Base-by-base conservation (phyloP, 2,797 vertebrate species). In the Brotogeris chrysoptera region DNA sequence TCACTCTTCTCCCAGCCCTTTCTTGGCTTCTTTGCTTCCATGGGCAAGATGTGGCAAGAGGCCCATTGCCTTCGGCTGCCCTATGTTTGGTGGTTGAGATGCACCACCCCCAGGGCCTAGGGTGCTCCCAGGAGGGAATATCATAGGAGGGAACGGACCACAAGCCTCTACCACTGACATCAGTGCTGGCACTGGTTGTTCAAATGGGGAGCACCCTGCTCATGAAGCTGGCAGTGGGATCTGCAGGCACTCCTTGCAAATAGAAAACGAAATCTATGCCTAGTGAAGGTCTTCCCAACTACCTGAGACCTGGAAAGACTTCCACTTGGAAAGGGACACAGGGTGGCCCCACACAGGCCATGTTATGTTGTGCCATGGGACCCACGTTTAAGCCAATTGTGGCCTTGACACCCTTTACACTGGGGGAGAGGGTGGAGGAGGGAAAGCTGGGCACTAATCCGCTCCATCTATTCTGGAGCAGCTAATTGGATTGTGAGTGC, bases 401-500 rank as follows among this genome's bases (percentile, higher is more conserved):
- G 92, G 88, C 76, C 72, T n/a, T 0, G 2, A 80, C 91, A 92
- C 53, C 47, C 72, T 57, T 30, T 10, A 76, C 41, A 27, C 7
- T 1, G 6, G 43, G 64, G 16, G 23, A 82, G 57, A 91, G 50
- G 79, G 57, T 0, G 23, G 84, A 82, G 81, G 94, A 89, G 87
- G 91, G 68, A 73, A 92, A 97, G 91, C 85, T 0, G 1, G 88
- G 82, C 69, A 39, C 91, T 96, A 96, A 97, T 96, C 95, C 5
- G 2, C 79, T 96, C 93, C 94, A 96, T 93, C 95, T 96, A 89
- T 93, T 95, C 87, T 4, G 10, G 8, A 85, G 78, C 74, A 39
- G 57, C 84, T 94, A 96, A 96, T 93, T 89, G 95, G 94, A 97
- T 96, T 91, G 89, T 0, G n/a, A 92, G 32, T 27, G 77, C 34